Evolutionary conservation across 2,888 invertebrate species (phyloP), one percentile per base, ranked within the genome.

Genomic region (Trachelus iudaicus): DNA sequence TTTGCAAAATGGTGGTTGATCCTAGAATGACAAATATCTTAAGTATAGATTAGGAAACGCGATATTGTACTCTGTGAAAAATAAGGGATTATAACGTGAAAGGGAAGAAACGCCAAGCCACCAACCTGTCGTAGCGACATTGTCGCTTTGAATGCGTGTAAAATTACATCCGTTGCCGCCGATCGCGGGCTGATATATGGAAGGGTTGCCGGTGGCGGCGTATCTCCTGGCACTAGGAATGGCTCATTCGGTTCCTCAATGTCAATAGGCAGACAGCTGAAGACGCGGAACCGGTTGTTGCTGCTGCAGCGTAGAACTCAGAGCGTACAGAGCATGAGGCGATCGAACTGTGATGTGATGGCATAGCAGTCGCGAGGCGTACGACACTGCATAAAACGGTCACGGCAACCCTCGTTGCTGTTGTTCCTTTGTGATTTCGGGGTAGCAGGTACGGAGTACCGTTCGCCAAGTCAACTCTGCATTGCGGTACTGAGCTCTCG

Each of bases 121-220:
- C 88, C 88, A 89, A 88, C 89, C 89, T 89, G 89, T 84, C 84
- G 83, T 76, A 85, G 82, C 83, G 86, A 86, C 86, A 88, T 83
- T 86, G 85, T 15, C 40, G 83, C 82, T 83, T 84, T 86, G 86
- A 85, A 87, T 87, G 84, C 84, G 76, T 82, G 85, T n/a, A 23
- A 30, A 33, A 75, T 31, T 23, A 35, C 11, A 30, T 35, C 31
- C 80, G 76, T 37, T 79, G 80, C n/a, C 76, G 77, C 82, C 82
- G 83, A 80, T 80, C 83, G 75, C 79, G 81, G 82, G 83, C 82
- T 83, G 81, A 83, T 15, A 40, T 40, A 40, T 15, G 40, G 40
- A 40, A 40, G 40, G 4, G 15, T 40, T 15, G 6, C 15, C 15
- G 40, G 4, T 6, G 40, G 4, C 15, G 40, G 40, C 40, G 82